Evolutionary conservation across 2,888 invertebrate species (phyloP), one percentile per base, ranked within the genome.

Genomic region (Hemithea aestivaria): DNA sequence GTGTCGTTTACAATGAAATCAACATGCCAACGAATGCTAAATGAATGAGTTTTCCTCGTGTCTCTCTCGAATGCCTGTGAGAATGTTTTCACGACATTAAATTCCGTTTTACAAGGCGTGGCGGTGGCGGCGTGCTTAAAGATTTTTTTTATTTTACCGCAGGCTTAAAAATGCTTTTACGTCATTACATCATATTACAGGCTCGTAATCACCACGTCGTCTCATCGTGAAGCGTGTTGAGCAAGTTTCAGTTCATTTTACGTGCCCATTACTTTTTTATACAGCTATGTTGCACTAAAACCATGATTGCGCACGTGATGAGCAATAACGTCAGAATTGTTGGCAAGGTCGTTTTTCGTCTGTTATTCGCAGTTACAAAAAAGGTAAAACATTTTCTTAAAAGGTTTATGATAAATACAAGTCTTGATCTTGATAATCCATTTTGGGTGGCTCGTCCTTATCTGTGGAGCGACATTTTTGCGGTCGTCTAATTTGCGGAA

Each of bases 111-210:
- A 35, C 49, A 65, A 54, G 61, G 62, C 48, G 46, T 55, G 49
- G 45, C 45, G 37, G 46, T 55, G 49, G 45, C 45, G 37, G 51
- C 40, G 35, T 47, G 46, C 50, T 52, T 50, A 27, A 29, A 45
- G 35, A 45, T 49, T 51, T 50, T 44, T 48, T 44, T 44, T 43
- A 40, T 36, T 43, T 36, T 47, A 44, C 56, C 37, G 52, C 49
- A 58, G 59, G 53, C 61, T 53, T 59, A 64, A 56, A 35, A 68
- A 68, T 61, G 61, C 54, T 66, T 70, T 71, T 62, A 66, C 59
- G 58, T 63, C 67, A 69, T 73, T 68, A 71, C 56, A 47, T 50
- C 53, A 52, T 64, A 68, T 58, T 58, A 67, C 55, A 37, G 43
- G 47, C 51, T 56, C 58, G 53, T 69, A 66, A 71, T 62, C 57